These are phyloP conservation scores for Schlechtendalia chinensis DNA, from an alignment of 1,140 invertebrate genomes.

Conservation along the genomic window DNA sequence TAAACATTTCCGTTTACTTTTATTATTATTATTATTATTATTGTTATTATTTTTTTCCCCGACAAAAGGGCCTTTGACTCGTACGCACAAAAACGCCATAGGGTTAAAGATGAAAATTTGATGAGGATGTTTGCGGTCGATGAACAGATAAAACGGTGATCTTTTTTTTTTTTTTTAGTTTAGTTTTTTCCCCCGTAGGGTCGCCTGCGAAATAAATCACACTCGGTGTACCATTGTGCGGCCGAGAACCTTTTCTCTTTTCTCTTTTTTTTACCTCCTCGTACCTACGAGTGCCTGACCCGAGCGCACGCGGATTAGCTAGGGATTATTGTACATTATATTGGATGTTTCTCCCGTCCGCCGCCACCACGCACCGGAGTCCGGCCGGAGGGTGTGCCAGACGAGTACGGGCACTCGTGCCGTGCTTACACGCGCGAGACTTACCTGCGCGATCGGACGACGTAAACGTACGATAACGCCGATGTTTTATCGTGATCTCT, in stretches of 20 bases:
- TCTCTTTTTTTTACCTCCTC: too few relatives aligned
- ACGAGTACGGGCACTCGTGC: not conserved
- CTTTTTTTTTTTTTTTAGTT: conserved; percentile 25
- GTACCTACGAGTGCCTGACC: too few relatives aligned
- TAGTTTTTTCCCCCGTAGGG: too few relatives aligned
- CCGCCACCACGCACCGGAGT: too few relatives aligned
- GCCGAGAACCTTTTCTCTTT: conserved; percentile 18
- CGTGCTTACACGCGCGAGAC: too few relatives aligned
- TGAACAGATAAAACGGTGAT: conserved; percentile 44
- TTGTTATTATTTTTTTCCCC: too few relatives aligned
- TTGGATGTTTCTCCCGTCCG: conserved; percentile 17
- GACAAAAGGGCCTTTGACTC: conserved; percentile 14
- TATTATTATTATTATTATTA: too few relatives aligned
- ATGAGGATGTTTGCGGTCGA: conserved; percentile 47
- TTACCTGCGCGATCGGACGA: too few relatives aligned
- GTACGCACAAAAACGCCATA: not conserved
- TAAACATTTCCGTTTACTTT: too few relatives aligned
- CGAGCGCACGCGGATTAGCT: conserved; percentile 27
- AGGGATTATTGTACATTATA: conserved; percentile 41
- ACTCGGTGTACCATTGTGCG: conserved; percentile 29
- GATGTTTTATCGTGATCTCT: conserved; percentile 44
- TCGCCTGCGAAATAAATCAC: conserved; percentile 36
- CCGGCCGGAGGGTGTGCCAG: conserved; percentile 5
- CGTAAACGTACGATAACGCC: conserved; percentile 29
- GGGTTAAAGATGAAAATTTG: conserved; percentile 49